A percentile compares a stretch with the other conserved stretches of the same genome.
These are phyloP conservation scores for Salticus scenicus DNA, from an alignment of 2,888 invertebrate genomes.

Conservation along the genomic window DNA sequence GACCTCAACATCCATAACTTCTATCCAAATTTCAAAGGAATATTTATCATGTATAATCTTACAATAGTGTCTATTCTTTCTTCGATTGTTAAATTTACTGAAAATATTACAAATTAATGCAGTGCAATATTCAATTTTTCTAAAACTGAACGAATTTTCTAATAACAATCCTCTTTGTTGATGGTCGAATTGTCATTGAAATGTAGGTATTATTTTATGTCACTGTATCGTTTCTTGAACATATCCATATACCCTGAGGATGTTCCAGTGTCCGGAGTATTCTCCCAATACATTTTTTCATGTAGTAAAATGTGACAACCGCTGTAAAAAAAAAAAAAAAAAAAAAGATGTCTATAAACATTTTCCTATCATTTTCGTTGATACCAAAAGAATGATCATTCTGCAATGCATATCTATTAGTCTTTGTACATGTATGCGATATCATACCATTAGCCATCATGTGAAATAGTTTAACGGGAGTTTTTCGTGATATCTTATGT, in stretches of 20 bases:
- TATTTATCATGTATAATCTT: slow-evolving; percentile 1
- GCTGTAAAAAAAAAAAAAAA: too few relatives aligned
- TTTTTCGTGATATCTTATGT: neutral
- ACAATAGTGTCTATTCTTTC: slow-evolving; percentile 17
- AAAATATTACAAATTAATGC: slow-evolving; percentile 10
- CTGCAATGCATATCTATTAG: neutral
- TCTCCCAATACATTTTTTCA: slow-evolving; percentile 27
- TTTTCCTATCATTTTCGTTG: neutral
- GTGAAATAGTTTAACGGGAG: slow-evolving; percentile 18
- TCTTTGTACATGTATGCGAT: slow-evolving; percentile 3
- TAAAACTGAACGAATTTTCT: slow-evolving; percentile 5
- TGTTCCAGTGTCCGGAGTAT: slow-evolving; percentile 16
- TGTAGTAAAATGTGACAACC: slow-evolving; percentile 20
- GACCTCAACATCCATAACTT: slow-evolving; percentile 12
- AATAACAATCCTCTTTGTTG: neutral
- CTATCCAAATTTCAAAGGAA: slow-evolving; percentile 16
- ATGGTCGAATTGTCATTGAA: slow-evolving; percentile 12
- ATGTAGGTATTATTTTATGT: neutral
- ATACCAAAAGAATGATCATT: slow-evolving; percentile 5
- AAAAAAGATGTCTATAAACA: neutral
- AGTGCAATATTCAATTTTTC: neutral
- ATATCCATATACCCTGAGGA: neutral
- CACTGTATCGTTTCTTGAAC: neutral
- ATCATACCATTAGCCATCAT: slow-evolving; percentile 17
- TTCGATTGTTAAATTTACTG: slow-evolving; percentile 20